These are phyloP conservation scores for Vespertilio murinus DNA, from an alignment of 2,797 vertebrate genomes.

Conservation along the genomic window DNA sequence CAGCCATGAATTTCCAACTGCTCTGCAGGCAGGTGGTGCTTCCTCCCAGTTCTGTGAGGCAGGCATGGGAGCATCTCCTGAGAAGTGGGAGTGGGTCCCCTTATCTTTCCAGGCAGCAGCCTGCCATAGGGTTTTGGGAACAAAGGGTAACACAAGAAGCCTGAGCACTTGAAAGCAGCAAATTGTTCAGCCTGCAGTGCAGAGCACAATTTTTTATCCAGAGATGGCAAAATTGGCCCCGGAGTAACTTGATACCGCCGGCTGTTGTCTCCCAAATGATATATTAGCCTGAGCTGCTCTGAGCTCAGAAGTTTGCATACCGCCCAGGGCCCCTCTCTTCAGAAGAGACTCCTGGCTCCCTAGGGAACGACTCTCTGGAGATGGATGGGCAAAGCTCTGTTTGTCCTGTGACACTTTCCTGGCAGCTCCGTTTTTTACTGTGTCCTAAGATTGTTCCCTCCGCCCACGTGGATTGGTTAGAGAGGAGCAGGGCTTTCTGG, in stretches of 20 bases:
- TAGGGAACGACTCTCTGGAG: background rate
- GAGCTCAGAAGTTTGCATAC: slow-evolving; percentile 39
- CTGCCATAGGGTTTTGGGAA: background rate
- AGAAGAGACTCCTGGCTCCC: background rate
- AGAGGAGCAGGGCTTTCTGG: background rate
- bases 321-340: background rate
- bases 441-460: background rate
- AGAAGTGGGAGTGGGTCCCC: background rate
- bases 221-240: slow-evolving; percentile 56
- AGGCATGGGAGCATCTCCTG: background rate
- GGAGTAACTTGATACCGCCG: background rate
- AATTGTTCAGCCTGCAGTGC: background rate
- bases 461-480: background rate
- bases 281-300: slow-evolving; percentile 59
- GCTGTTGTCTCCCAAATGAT: slow-evolving; percentile 38
- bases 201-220: slow-evolving; percentile 24
- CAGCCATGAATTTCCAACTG: background rate
- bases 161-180: background rate
- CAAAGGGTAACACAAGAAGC: slow-evolving; percentile 9
- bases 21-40: too few relatives aligned
- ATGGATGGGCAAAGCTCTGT: background rate
- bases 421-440: background rate
- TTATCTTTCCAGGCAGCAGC: background rate
- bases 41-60: background rate
- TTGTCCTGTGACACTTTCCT: background rate